Base-by-base conservation (phyloP, 2,888 invertebrate species). In the Heliconius aoede region DNA sequence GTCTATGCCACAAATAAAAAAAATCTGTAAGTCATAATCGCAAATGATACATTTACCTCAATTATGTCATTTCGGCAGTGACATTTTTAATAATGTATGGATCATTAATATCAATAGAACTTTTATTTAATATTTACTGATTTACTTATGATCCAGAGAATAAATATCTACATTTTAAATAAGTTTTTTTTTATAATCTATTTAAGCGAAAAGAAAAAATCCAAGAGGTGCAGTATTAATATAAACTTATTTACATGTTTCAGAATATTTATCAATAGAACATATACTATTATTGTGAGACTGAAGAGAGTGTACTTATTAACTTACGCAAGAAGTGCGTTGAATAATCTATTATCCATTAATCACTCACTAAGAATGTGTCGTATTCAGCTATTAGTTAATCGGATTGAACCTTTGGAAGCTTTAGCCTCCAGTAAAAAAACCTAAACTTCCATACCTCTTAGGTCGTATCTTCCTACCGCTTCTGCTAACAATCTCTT, bases 391-490 rank as follows among this genome's bases (percentile, higher is more conserved):
- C n/a, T 55, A 9, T 55, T 55, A 55, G 8, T 55, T n/a, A 55
- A 8, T 46, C 18, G 7, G 5, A 7, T 46, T 46, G 7, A 7
- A 46, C 3, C 46, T 5, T 46, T 4, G 8, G 7, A 3, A 15
- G 21, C n/a, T n/a, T n/a, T n/a, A 51, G 21, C 51, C n/a, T 15
- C 3, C 8, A 62, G n/a, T 28, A 7, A 62, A 24, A 24, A 1
- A 26, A 11, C n/a, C 4, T 55, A 21, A 13, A 11, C 18, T 9
- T 30, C 18, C 32, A 9, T 81, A 95, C 95, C 94, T 90, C 89
- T 96, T 97, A 0, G 96, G 96, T 81, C 97, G 96, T 78, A 97
- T 96, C 89, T 97, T 97, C 73, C 97, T 95, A 0, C 97, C 97
- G 83, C 97, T 96, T 77, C 97, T 95, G 85, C 96, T 96, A 15